These are phyloP conservation scores for Xylocampa areola DNA, from an alignment of 2,888 invertebrate genomes.

Conservation along the genomic window DNA sequence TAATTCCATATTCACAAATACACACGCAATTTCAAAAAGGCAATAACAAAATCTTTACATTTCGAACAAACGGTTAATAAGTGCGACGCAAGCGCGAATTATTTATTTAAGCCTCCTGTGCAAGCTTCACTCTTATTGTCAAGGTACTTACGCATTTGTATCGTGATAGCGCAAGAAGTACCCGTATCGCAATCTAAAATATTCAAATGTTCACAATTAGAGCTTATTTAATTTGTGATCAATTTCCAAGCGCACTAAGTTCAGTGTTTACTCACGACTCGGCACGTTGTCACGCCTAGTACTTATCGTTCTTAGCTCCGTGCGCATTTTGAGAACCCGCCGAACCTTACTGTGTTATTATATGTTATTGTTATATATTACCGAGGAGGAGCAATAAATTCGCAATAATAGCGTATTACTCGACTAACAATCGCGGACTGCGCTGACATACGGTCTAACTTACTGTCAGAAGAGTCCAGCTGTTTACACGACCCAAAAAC, in stretches of 20 bases:
- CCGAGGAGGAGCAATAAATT: constrained; percentile 66
- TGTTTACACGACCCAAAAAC: constrained; percentile 89
- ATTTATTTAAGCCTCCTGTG: constrained; percentile 61
- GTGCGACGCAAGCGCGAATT: constrained; percentile 62
- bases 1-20: constrained; percentile 26
- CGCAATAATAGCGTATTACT: constrained; percentile 75
- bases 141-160: constrained; percentile 87
- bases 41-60: constrained; percentile 29
- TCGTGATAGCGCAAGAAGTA: constrained; percentile 88
- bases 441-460: constrained; percentile 82
- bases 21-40: constrained; percentile 39
- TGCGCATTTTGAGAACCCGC: constrained; percentile 72
- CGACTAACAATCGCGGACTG: constrained; percentile 81
- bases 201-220: constrained; percentile 76
- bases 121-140: constrained; percentile 62
- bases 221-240: constrained; percentile 55
- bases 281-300: constrained; percentile 85
- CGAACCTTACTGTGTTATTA: constrained; percentile 55
- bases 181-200: constrained; percentile 89
- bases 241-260: constrained; percentile 53
- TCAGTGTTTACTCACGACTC: constrained; percentile 82
- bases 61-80: constrained; percentile 53
- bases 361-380: constrained; percentile 61
- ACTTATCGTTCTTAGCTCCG: constrained; percentile 78
- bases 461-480: constrained; percentile 81